A percentile compares a stretch with the other conserved stretches of the same genome.
phyloP scores from a whole-genome alignment of 2,113 vertebrate genomes.

The Trinectes maculatus region DNA sequence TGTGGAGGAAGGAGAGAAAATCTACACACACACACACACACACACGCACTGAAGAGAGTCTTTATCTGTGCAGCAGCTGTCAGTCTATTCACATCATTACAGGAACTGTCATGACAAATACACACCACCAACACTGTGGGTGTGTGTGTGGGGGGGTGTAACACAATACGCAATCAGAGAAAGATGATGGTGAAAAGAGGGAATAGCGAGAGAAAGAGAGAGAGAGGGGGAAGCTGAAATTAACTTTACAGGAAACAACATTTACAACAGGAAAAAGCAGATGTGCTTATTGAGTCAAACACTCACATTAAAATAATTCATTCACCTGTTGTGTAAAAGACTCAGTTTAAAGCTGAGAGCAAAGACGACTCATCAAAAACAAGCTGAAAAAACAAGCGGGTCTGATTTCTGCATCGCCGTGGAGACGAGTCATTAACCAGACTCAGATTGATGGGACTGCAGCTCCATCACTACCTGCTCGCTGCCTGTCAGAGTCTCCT shows the following conservation, averaged over 20 bases:
- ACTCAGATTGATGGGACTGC: too few relatives aligned
- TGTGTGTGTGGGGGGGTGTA: constrained; percentile 5
- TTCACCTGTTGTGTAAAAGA: constrained; percentile 22
- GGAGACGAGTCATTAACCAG: background rate
- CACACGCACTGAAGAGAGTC: constrained; percentile 20
- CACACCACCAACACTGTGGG: constrained; percentile 41
- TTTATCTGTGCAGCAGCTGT: constrained; percentile 62
- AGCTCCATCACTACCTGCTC: too few relatives aligned
- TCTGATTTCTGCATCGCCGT: constrained; percentile 2
- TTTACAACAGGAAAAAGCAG: constrained; percentile 5
- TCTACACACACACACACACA: background rate
- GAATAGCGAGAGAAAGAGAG: background rate
- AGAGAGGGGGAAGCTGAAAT: background rate
- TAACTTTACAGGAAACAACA: constrained; percentile 36
- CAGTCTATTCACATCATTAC: constrained; percentile 57
- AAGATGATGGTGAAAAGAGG: too few relatives aligned
- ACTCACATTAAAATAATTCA: background rate
- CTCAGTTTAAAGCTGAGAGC: background rate
- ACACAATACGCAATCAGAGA: constrained; percentile 42
- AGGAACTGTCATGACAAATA: constrained; percentile 60
- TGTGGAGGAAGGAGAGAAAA: background rate
- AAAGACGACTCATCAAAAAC: background rate
- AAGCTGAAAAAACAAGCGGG: background rate
- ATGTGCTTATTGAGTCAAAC: constrained; percentile 1
- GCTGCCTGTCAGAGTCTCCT: too few relatives aligned